Evolutionary conservation across 2,888 invertebrate species (phyloP).

Genomic region (Erebia epiphron): DNA sequence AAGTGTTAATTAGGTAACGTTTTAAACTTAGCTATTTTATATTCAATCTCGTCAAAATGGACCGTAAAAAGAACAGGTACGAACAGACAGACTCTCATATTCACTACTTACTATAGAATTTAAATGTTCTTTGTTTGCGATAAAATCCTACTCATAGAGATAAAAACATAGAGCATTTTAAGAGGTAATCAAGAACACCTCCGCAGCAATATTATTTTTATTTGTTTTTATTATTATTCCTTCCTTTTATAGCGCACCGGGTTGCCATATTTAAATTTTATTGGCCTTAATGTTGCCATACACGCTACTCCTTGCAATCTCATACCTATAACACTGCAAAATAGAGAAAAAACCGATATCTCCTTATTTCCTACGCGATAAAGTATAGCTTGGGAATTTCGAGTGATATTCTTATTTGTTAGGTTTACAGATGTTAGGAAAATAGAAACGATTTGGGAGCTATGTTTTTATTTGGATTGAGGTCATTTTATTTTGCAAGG

Average conservation of each 20-base stretch:
- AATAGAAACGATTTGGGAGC: constrained; percentile 77
- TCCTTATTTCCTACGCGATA: constrained; percentile 45
- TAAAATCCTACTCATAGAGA: constrained; percentile 1
- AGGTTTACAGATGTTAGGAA: constrained; percentile 66
- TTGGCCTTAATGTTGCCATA: constrained; percentile 81
- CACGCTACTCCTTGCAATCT: constrained; percentile 76
- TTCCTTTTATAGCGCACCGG: constrained; percentile 70
- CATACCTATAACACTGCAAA: constrained; percentile 66
- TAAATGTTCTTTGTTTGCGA: background rate
- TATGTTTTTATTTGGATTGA: constrained; percentile 81
- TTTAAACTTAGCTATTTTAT: no score
- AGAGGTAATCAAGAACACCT: constrained; percentile 18
- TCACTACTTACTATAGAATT: background rate
- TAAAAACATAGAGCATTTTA: constrained; percentile 13
- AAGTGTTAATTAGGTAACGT: no score
- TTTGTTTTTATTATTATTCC: constrained; percentile 70
- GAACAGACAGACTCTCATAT: no score
- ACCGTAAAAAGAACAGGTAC: no score
- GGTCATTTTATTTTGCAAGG: constrained; percentile 63
- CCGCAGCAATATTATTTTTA: constrained; percentile 43
- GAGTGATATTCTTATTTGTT: constrained; percentile 42
- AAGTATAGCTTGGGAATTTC: constrained; percentile 42
- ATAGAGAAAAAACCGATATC: constrained; percentile 20
- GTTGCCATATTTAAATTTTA: constrained; percentile 82
- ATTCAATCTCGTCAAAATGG: no score